A percentile compares a stretch with the other conserved stretches of the same genome.
These are phyloP conservation scores for Sitta europaea DNA, from an alignment of 2,113 vertebrate species.

Conservation along the genomic window DNA sequence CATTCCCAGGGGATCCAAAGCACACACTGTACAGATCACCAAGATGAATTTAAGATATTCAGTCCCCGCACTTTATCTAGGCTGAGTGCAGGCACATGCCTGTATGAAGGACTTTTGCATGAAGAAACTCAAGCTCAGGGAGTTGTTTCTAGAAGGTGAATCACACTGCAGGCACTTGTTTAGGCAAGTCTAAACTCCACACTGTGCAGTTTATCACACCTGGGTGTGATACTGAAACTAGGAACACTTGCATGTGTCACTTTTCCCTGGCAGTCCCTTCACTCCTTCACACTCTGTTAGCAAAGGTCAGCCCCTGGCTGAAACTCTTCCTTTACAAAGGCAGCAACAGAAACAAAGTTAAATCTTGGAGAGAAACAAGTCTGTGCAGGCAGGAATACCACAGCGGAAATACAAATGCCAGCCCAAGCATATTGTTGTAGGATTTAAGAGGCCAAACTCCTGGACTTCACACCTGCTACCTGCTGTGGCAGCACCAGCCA, in stretches of 20 bases:
- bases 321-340: neutral
- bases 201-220: neutral
- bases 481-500: rapidly evolving
- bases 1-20: neutral
- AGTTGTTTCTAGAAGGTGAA: neutral
- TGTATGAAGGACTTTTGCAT: neutral
- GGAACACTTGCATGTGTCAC: neutral
- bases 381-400: neutral
- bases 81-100: neutral
- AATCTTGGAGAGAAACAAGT: neutral
- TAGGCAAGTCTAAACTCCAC: neutral
- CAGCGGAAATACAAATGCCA: neutral
- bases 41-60: neutral
- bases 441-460: neutral
- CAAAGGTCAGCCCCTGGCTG: neutral
- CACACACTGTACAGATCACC: neutral
- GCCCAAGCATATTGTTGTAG: neutral
- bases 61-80: neutral
- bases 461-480: neutral
- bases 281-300: neutral
- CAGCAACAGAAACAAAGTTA: neutral
- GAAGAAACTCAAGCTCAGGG: neutral
- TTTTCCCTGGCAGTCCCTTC: neutral
- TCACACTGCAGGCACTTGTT: neutral
- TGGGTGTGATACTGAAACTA: neutral